Evolutionary conservation across 2,113 vertebrate species (phyloP).

Genomic region (Aythya baeri): DNA sequence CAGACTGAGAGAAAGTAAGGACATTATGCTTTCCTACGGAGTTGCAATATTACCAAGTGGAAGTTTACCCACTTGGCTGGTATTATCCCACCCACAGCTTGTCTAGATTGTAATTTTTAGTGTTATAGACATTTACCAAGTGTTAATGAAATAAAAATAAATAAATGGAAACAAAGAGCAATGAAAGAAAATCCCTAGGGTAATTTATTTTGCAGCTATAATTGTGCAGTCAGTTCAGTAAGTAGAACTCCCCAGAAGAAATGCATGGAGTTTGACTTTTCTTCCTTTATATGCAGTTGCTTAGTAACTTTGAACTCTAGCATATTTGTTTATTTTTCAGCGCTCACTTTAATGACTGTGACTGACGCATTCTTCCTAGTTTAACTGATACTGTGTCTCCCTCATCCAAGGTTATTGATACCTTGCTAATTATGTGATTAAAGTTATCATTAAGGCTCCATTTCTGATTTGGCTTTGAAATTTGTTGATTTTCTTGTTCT

Average conservation of each 20-base stretch:
- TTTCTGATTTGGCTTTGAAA: constrained; percentile 5
- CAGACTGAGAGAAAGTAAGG: background rate
- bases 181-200: background rate
- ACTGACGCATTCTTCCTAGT: constrained; percentile 5
- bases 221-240: background rate
- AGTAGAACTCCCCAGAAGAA: background rate
- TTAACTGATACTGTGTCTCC: background rate
- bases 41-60: background rate
- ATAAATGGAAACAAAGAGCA: background rate
- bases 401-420: constrained; percentile 12
- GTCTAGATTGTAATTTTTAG: background rate
- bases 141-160: constrained; percentile 9
- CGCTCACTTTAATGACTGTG: background rate
- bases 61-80: background rate
- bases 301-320: background rate
- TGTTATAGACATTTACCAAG: background rate
- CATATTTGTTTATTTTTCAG: constrained; percentile 39
- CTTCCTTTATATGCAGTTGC: background rate
- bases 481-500: background rate
- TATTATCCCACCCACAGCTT: background rate
- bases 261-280: background rate
- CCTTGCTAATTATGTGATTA: constrained; percentile 14
- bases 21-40: background rate
- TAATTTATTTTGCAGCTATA: background rate
- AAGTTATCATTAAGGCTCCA: background rate